A percentile compares a stretch with the other conserved stretches of the same genome.
phyloP scores from a whole-genome alignment of 1,140 invertebrate genomes.

The Ladona fulva region DNA sequence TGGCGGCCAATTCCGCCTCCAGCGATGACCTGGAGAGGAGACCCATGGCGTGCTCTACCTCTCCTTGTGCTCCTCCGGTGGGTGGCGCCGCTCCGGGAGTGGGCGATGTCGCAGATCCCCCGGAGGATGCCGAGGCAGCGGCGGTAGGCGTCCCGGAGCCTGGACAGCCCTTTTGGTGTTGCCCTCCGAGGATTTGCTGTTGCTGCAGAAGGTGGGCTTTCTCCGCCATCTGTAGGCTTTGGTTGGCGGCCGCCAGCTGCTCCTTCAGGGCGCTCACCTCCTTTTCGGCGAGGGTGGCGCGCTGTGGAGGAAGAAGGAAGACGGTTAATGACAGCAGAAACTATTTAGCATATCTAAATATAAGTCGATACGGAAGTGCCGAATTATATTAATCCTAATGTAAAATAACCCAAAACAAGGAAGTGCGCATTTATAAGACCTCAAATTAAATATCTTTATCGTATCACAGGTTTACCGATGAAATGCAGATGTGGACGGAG shows the following conservation, averaged over 20 bases:
- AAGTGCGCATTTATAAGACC: too few species aligned
- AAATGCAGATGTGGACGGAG: too few species aligned
- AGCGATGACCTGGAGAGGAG: constrained; percentile 48
- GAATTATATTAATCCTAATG: too few species aligned
- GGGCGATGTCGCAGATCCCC: constrained; percentile 48
- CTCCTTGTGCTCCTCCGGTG: neutral
- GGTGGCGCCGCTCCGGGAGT: constrained; percentile 18
- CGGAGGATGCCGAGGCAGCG: constrained; percentile 32
- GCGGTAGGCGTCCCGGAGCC: neutral
- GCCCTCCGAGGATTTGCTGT: neutral
- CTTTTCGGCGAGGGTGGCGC: constrained; percentile 86
- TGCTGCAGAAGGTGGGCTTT: neutral
- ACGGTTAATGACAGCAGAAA: neutral
- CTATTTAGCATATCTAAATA: too few species aligned
- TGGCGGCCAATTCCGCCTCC: constrained; percentile 81
- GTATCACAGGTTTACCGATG: too few species aligned
- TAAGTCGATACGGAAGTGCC: too few species aligned
- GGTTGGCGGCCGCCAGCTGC: constrained; percentile 59
- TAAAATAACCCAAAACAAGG: too few species aligned
- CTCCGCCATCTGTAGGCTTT: constrained; percentile 32
- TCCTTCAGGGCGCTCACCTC: constrained; percentile 83
- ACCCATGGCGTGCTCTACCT: constrained; percentile 34
- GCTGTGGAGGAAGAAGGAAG: constrained; percentile 46
- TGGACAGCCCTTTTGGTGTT: neutral
- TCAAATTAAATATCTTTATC: too few species aligned